These are phyloP conservation scores for Heliocidaris erythrogramma DNA, from an alignment of 35 echinoderm and acorn worm species.

Conservation along the genomic window DNA sequence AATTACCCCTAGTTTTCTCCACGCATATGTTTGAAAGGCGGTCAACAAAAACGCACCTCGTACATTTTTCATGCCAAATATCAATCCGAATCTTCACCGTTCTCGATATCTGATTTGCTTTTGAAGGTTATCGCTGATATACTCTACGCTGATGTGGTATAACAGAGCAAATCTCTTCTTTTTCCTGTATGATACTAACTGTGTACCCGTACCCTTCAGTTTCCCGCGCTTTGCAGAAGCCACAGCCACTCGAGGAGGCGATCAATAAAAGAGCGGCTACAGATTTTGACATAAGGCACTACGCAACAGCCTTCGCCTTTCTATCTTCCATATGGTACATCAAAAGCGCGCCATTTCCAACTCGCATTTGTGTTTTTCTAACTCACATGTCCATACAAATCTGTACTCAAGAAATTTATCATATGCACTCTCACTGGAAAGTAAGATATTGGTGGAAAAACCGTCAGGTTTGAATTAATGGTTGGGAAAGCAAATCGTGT, in stretches of 20 bases:
- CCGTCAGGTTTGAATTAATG: background rate
- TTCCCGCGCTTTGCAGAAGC: background rate
- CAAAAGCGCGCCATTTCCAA: background rate
- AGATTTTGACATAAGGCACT: constrained; percentile 27
- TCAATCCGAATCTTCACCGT: background rate
- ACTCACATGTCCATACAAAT: background rate
- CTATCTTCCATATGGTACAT: constrained; percentile 16
- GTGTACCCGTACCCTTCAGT: background rate
- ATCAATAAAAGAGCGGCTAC: constrained; percentile 7
- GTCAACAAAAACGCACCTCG: background rate
- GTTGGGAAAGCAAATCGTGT: background rate
- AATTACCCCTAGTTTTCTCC: background rate
- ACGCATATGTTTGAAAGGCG: background rate
- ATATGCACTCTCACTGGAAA: background rate
- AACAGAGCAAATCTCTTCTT: background rate
- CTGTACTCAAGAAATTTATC: background rate
- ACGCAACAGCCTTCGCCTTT: background rate
- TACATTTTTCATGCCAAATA: background rate
- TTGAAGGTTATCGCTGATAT: background rate
- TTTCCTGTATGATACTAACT: too few relatives aligned
- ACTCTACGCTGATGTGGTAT: background rate
- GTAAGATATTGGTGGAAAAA: background rate
- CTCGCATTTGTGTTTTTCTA: background rate
- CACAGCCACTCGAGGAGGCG: background rate
- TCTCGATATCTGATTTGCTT: background rate